Conservation (phyloP, 2,113 vertebrate species). For the Tor tambroides region DNA sequence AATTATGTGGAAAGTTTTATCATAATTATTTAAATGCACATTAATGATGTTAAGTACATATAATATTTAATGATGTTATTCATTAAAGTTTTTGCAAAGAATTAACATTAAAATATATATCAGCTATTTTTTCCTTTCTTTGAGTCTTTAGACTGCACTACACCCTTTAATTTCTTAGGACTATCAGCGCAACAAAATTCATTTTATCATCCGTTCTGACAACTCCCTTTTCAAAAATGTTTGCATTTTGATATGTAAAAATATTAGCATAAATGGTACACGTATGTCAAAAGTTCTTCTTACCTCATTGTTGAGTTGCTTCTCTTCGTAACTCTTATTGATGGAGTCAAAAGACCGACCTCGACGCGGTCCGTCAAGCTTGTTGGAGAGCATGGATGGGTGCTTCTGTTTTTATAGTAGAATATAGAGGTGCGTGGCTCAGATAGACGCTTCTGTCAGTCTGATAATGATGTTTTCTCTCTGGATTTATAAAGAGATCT, state of each 20-base stretch:
- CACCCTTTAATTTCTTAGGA: no score
- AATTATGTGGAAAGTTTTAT: neutral
- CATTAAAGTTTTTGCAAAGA: neutral
- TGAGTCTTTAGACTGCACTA: neutral
- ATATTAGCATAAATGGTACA: neutral
- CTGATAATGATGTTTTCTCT: slow-evolving; percentile 30
- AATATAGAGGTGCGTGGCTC: neutral
- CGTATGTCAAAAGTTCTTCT: neutral
- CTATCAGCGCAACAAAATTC: no score
- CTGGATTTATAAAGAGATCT: slow-evolving; percentile 39
- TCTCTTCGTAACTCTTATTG: slow-evolving; percentile 66
- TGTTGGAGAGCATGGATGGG: slow-evolving; percentile 64
- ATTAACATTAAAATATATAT: neutral
- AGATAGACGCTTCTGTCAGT: neutral
- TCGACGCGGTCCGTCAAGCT: slow-evolving; percentile 64
- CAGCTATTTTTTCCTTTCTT: neutral
- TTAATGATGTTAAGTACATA: neutral
- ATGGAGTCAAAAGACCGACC: slow-evolving; percentile 73
- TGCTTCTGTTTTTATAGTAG: neutral
- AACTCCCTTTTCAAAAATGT: no score
- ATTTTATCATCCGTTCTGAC: neutral
- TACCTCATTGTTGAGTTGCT: slow-evolving; percentile 72
- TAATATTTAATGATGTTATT: neutral
- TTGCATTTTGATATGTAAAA: neutral
- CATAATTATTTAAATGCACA: neutral